Base-by-base conservation (phyloP, 2,888 invertebrate genomes). In the Eutolmus rufibarbis region DNA sequence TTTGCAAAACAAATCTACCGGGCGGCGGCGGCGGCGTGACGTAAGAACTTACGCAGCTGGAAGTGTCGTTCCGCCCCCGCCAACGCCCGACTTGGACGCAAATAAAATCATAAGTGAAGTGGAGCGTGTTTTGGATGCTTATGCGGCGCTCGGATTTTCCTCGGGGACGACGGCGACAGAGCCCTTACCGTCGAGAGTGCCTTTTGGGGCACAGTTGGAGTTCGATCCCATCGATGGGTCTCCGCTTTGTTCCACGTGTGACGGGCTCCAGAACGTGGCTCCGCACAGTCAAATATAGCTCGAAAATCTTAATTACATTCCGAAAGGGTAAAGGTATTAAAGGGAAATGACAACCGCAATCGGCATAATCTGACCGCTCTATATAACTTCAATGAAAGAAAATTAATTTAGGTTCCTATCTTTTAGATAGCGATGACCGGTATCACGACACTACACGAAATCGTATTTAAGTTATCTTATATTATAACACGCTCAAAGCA, bases 1-100 rank as follows among this genome's bases (percentile, higher is more conserved):
- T 86, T 86, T 86, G 51, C 86, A 86, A 86, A 74, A 86, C 76
- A 86, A 86, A 84, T 84, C 84, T 84, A 40, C 81, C 56, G 81
- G 46, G 79, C 79, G 79, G 81, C 16, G 34, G 34, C 40, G 37
- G 37, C 16, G 34, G 34, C 40, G 37, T n/a, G 14, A 23, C 76
- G 8, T 37, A 40, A 37, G 37, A 76, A 76, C n/a, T 37, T 40
- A 76, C 76, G 40, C 76, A 37, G 37, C 37, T 76, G 76, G 76
- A 40, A 34, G n/a, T 28, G 23, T 16, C 12, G 76, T 34, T 7
- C 76, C 37, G 76, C 8, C n/a, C 23, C 28, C 43, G 14, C 76
- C 76, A 28, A 23, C 28, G 28, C 3, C 28, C 23, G 66, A 8
- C 9, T 23, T 37, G 40, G 76, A 76, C 37, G 37, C 40, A 76